phyloP scores from a whole-genome alignment of 1,140 invertebrate species.

The Monochamus saltuarius region DNA sequence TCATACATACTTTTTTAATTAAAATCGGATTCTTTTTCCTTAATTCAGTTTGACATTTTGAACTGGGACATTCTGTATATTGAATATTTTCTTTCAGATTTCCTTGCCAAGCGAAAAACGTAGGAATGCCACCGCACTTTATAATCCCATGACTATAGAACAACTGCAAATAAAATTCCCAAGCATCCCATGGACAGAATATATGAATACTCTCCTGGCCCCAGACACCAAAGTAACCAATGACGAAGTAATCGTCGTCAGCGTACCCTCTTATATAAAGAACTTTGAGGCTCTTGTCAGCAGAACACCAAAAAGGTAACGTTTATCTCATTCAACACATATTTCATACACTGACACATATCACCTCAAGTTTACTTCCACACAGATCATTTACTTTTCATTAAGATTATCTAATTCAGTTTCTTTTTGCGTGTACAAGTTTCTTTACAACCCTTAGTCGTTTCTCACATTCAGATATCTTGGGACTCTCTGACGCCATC shows the following conservation, averaged over 20 bases:
- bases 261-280: conserved; percentile 61
- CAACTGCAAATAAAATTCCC: conserved; percentile 75
- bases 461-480: no score
- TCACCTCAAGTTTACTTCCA: no score
- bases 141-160: conserved; percentile 84
- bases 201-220: conserved; percentile 60
- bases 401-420: no score
- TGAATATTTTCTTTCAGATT: conserved; percentile 61
- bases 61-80: neutral
- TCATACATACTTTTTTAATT: no score
- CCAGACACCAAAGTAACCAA: conserved; percentile 42
- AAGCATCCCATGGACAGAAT: conserved; percentile 63
- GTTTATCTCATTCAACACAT: no score
- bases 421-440: no score
- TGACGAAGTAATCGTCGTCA: conserved; percentile 61
- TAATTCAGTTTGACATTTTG: no score
- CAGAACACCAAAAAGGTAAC: conserved; percentile 58
- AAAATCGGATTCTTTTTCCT: no score
- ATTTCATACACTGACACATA: no score
- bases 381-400: no score
- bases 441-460: no score
- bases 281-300: conserved; percentile 58
- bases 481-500: no score
- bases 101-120: conserved; percentile 87
- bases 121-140: conserved; percentile 85